Evolutionary conservation across 92 coral and sea anemone species (phyloP).

Genomic region (Paramuricea clavata): DNA sequence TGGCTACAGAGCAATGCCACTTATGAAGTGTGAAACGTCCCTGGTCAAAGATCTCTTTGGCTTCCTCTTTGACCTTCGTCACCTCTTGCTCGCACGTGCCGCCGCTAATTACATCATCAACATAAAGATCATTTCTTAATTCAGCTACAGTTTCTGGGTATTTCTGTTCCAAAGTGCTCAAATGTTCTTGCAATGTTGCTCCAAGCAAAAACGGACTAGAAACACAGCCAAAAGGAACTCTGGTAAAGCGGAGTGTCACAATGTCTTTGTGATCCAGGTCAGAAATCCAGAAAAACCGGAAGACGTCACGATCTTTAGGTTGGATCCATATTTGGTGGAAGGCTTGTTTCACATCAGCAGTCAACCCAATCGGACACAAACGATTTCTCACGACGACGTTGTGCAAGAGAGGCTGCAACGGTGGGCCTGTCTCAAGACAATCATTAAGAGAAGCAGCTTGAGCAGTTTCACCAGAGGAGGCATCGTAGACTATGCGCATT

Average conservation of each 20-base stretch:
- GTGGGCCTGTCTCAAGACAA: conserved; percentile 32
- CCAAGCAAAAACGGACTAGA: conserved; percentile 43
- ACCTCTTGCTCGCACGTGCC: conserved; percentile 31
- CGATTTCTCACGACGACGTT: conserved; percentile 15
- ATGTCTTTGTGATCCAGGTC: conserved; percentile 6
- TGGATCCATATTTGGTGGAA: conserved; percentile 37
- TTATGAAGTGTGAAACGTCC: conserved; percentile 53
- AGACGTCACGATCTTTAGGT: conserved; percentile 21
- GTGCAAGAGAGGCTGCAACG: no score
- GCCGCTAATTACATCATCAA: conserved; percentile 56
- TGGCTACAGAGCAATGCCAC: conserved; percentile 34
- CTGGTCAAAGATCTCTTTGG: no score
- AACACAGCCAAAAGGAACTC: conserved; percentile 44
- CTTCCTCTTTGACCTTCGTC: conserved; percentile 32
- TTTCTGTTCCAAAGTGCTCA: background rate
- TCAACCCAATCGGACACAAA: conserved; percentile 12
- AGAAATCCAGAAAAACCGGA: conserved; percentile 39
- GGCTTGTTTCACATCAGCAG: conserved; percentile 46
- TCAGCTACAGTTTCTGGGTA: conserved; percentile 37
- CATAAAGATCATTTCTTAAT: conserved; percentile 31
- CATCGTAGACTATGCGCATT: conserved; percentile 23
- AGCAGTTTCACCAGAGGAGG: conserved; percentile 23
- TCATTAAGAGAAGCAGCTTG: conserved; percentile 43
- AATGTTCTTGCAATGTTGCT: conserved; percentile 27
- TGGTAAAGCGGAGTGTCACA: conserved; percentile 8